Evolutionary conservation across 1,140 invertebrate species (phyloP).

Genomic region (Aphis craccivora): DNA sequence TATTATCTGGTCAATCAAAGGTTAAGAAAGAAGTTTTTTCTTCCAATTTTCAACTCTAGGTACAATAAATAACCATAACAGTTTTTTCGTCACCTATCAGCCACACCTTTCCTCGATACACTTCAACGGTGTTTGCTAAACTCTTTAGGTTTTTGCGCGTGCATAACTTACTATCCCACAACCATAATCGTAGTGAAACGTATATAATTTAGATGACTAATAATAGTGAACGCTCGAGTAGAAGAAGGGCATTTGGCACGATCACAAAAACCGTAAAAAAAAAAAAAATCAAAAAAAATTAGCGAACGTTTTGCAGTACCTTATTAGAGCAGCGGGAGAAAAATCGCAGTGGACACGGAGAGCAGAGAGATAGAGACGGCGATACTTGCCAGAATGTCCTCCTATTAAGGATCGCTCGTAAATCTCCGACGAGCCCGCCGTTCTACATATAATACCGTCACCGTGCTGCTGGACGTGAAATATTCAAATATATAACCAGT

Average conservation of each 20-base stretch:
- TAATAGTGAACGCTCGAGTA: background rate
- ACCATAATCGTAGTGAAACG: background rate
- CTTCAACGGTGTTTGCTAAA: background rate
- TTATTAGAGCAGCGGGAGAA: background rate
- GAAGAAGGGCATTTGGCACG: slow-evolving; percentile 16
- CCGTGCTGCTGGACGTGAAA: background rate
- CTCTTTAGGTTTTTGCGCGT: background rate
- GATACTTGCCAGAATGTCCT: slow-evolving; percentile 23
- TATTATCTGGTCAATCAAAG: background rate
- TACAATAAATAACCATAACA: background rate
- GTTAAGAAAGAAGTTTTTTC: background rate
- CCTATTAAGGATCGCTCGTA: background rate
- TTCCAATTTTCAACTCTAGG: background rate
- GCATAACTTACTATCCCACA: background rate
- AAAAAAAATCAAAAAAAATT: background rate
- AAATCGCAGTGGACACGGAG: background rate
- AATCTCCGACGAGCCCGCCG: background rate
- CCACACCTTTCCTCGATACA: background rate
- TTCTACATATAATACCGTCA: background rate
- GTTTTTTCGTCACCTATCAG: background rate
- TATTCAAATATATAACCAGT: slow-evolving; percentile 43
- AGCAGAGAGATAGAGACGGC: background rate
- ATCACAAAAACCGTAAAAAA: background rate
- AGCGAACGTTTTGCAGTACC: slow-evolving; percentile 17
- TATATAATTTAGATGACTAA: background rate